phyloP scores from a whole-genome alignment of 2,888 invertebrate species.

The Drosophila colorata region DNA sequence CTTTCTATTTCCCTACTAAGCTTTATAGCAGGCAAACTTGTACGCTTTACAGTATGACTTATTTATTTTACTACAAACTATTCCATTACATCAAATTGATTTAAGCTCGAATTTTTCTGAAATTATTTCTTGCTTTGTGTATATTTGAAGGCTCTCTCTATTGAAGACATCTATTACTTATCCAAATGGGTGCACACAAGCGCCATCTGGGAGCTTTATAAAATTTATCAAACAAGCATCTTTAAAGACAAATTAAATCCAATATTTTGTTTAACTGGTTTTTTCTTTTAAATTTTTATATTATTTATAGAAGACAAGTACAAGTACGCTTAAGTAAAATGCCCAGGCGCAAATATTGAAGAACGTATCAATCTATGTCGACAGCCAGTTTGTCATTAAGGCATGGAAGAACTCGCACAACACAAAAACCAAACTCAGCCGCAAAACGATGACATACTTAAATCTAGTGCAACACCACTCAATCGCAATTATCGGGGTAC shows the following conservation, averaged over 20 bases:
- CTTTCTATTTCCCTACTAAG: not conserved
- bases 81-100: not conserved
- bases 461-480: constrained; percentile 2
- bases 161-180: not conserved
- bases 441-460: not conserved
- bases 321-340: not conserved
- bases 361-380: constrained; percentile 5
- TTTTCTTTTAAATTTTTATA: no score
- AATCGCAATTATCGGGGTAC: not conserved
- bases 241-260: no score
- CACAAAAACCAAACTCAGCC: not conserved
- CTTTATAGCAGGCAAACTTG: not conserved
- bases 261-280: no score
- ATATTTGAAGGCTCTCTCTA: not conserved
- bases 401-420: not conserved
- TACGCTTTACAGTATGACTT: no score
- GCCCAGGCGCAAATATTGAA: not conserved
- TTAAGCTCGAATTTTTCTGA: not conserved
- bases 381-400: not conserved
- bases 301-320: no score
- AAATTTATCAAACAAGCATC: no score
- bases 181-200: not conserved
- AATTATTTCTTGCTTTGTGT: not conserved
- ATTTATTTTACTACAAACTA: not conserved
- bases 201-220: no score